Base-by-base conservation (phyloP, 2,113 vertebrate species). In the Cephalopholis sonnerati region DNA sequence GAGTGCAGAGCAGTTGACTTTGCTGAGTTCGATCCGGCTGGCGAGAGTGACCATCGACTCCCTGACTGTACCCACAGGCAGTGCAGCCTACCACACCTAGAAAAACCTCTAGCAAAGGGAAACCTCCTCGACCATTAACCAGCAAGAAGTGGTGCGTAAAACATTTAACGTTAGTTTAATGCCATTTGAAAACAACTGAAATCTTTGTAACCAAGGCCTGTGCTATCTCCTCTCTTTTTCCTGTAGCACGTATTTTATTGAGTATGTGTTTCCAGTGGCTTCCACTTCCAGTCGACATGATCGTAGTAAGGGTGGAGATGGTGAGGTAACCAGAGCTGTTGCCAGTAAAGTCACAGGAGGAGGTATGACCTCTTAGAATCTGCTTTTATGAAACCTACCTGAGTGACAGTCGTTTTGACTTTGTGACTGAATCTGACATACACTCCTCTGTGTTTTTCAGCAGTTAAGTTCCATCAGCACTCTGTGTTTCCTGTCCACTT, bases 161-260 rank as follows among this genome's bases (percentile, higher is more conserved):
- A n/a, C 4, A 39, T 73, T 32, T 65, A 1, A 29, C 2, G 39
- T 72, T 58, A 10, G 66, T 27, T 67, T 48, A 4, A 4, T 64
- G 11, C 39, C 0, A 36, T 61, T 74, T 9, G 11, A 57, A 74
- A 75, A n/a, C 16, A 36, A 4, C n/a, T n/a, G n/a, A n/a, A 18
- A n/a, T 0, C 4, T 25, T 20, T 53, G 8, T 65, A 58, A 68
- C 11, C 36, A 55, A 16, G 22, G 7, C 2, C 4, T 64, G 10
- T 36, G 0, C n/a, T 54, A 0, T 75, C 8, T 74, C 4, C 54
- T 39, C 7, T 44, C 36, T 77, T 81, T 78, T 53, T 22, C 44
- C 48, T 18, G 36, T 53, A 99, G 98, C 79, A 97, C 97, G 7
- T 99, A 97, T 93, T 98, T 98, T 92, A 95, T 99, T 22, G 97